These are phyloP conservation scores for Cairina moschata DNA, from an alignment of 2,113 vertebrate species.

Conservation along the genomic window DNA sequence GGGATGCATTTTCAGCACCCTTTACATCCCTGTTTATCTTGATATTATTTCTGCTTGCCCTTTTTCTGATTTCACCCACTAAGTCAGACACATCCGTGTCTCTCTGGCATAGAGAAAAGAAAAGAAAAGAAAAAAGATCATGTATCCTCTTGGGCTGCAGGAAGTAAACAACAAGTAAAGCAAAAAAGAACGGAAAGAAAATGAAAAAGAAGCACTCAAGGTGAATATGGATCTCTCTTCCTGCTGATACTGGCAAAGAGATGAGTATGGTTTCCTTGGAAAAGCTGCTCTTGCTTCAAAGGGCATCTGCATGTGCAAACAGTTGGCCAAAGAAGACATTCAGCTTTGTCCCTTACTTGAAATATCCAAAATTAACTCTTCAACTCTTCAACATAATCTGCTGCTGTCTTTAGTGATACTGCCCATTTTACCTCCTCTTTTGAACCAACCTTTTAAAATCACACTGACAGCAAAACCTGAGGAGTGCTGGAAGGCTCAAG, in stretches of 20 bases:
- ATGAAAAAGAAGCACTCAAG: not conserved
- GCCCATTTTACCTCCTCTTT: not conserved
- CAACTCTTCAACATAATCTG: not conserved
- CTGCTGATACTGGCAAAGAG: not conserved
- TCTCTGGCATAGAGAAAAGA: not conserved
- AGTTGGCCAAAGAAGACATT: not conserved
- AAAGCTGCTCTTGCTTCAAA: not conserved
- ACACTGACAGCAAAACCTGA: not conserved
- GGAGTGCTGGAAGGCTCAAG: not conserved
- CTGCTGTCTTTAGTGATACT: not conserved
- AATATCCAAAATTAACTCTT: not conserved
- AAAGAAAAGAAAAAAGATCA: not conserved
- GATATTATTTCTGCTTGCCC: not conserved
- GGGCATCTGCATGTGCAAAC: not conserved
- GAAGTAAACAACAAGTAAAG: not conserved
- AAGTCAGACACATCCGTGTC: not conserved
- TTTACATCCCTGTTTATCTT: not conserved
- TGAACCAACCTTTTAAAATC: not conserved
- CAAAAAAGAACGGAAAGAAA: not conserved
- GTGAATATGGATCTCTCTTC: not conserved
- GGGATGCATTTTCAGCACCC: not conserved
- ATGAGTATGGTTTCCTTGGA: not conserved
- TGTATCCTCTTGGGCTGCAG: not conserved
- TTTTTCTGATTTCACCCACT: not conserved
- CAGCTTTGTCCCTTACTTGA: rapidly evolving